phyloP scores from a whole-genome alignment of 2,797 vertebrate species.

The Chelon auratus region DNA sequence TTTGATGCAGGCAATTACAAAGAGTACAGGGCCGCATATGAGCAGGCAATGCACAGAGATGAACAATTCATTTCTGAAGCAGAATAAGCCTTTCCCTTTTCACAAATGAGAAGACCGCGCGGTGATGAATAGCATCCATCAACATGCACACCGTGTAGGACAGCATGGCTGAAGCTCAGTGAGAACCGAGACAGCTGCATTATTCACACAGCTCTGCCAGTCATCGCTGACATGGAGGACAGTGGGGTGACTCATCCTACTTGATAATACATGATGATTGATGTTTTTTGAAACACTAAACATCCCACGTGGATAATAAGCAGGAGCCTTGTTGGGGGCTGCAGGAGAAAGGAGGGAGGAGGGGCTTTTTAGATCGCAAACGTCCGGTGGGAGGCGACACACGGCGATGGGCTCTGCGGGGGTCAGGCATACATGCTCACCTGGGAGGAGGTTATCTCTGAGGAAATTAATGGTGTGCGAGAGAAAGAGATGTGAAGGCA shows the following conservation, averaged over 20 bases:
- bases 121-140: conserved; percentile 29
- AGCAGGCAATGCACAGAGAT: conserved; percentile 2
- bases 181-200: conserved; percentile 54
- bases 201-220: conserved; percentile 60
- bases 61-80: conserved; percentile 8
- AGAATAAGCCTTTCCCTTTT: background rate
- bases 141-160: conserved; percentile 28
- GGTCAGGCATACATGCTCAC: conserved; percentile 49
- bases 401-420: conserved; percentile 17
- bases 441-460: conserved; percentile 50
- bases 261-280: conserved; percentile 71
- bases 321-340: conserved; percentile 30
- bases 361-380: background rate
- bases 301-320: conserved; percentile 63
- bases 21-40: background rate
- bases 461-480: conserved; percentile 53
- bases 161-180: conserved; percentile 56
- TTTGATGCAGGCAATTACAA: conserved; percentile 15
- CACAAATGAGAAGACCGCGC: conserved; percentile 6
- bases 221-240: conserved; percentile 68
- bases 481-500: background rate
- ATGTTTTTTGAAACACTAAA: conserved; percentile 69
- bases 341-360: conserved; percentile 6
- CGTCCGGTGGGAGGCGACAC: conserved; percentile 15
- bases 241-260: conserved; percentile 67